Evolutionary conservation across 2,113 vertebrate genomes (phyloP), one percentile per base, ranked within the genome.

Genomic region (Epinephelus lanceolatus): DNA sequence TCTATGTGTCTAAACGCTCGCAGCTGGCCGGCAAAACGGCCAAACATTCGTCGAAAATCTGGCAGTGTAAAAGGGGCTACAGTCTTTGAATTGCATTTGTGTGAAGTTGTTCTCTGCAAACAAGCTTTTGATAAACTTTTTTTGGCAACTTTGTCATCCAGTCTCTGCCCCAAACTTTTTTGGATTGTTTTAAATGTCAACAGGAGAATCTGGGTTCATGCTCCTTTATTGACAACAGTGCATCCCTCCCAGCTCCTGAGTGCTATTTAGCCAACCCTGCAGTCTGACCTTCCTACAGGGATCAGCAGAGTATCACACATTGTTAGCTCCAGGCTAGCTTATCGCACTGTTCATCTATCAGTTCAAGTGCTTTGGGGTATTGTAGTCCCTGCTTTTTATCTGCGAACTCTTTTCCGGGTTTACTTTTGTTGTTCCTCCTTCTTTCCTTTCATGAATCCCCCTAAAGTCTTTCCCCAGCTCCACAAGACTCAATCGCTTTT

Each of bases 321-420:
- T 30, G 61, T 67, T 37, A 80, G 33, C 47, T 52, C 45, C 45
- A 15, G 53, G 33, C 42, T n/a, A 71, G 21, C 49, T 45, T 27
- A 49, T 51, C 17, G 5, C 69, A 37, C 52, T 52, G 60, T 76
- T 71, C 30, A 69, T 74, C 70, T 23, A 33, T 71, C 42, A 59
- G 12, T 49, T 37, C 37, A 27, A 70, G n/a, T 53, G 17, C 40
- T 59, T 78, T 9, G 59, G 70, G 75, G 75, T 74, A 78, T 56
- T 73, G 56, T 42, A 63, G 57, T 69, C 55, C 13, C 11, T 78
- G 42, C 49, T 67, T 65, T 80, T 55, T 47, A 61, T 65, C 60
- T 19, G 21, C 52, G 9, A 52, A 66, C 62, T 66, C 70, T 60
- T 37, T 68, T 57, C 19, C 60, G 52, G 67, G 23, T 73, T 69